Base-by-base conservation (phyloP, 1,140 invertebrate species). In the Ceratina calcarata region DNA sequence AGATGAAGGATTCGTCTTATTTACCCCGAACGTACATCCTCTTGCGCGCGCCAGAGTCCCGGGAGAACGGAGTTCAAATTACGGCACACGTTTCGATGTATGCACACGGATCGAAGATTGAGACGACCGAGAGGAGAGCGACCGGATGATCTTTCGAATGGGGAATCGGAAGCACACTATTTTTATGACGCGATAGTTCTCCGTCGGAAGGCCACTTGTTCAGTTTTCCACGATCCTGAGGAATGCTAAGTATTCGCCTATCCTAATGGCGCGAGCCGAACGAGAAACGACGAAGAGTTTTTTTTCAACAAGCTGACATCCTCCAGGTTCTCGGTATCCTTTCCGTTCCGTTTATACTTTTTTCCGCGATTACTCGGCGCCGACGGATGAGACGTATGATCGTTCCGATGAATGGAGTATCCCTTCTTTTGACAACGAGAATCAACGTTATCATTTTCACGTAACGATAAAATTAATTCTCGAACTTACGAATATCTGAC, bases 1-100 rank as follows among this genome's bases (percentile, higher is more conserved):
- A 85, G 72, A 84, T 72, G 77, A 77, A 83, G 71, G 53, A 80
- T 78, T 82, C 58, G 49, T 80, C 70, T 78, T 27, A 61, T 76
- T 68, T 60, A 77, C 22, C 45, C 72, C 76, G 68, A 83, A 84
- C 45, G 12, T 62, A 81, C 61, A 64, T 55, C 72, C 84, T 86
- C 84, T 86, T 86, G 82, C 69, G 37, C 81, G 77, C 13, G 49
- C 10, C 58, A 85, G 61, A 57, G 18, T 55, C 69, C 65, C 69
- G 66, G 79, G 82, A 58, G 84, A 84, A 20, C 37, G 27, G 65
- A 58, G 57, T 81, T 27, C 53, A 20, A 24, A 24, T 58, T 55
- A 77, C 51, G 58, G 51, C 53, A 70, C 78, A 77, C 55, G 58
- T 75, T 81, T 73, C 18, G 57, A 72, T 74, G 85, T 66, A 70